phyloP scores from a whole-genome alignment of 2,888 invertebrate genomes.

The Gonocerus acuteangulatus region DNA sequence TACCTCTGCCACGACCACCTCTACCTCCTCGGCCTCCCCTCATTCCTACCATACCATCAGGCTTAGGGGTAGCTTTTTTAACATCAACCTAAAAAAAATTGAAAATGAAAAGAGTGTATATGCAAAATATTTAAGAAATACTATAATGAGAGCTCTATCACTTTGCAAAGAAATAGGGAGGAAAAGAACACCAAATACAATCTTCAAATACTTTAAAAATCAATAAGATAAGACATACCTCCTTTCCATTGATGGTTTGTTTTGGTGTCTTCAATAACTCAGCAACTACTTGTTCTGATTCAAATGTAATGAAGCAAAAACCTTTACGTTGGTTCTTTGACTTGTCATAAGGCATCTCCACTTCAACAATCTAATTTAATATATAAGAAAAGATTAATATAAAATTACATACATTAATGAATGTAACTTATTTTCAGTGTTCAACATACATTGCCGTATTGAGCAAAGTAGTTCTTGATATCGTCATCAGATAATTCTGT shows the following conservation, averaged over 20 bases:
- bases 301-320: conserved; percentile 96
- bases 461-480: conserved; percentile 83
- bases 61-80: conserved; percentile 88
- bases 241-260: conserved; percentile 87
- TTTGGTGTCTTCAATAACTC: conserved; percentile 85
- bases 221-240: conserved; percentile 55
- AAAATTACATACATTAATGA: not conserved
- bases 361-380: conserved; percentile 84
- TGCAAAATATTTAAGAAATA: not conserved
- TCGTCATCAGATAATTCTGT: conserved; percentile 89
- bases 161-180: not conserved
- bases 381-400: conserved; percentile 37
- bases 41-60: conserved; percentile 61
- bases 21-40: conserved; percentile 59
- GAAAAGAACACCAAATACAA: not conserved
- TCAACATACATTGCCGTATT: conserved; percentile 79
- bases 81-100: conserved; percentile 66
- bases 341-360: conserved; percentile 96
- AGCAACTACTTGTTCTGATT: conserved; percentile 88
- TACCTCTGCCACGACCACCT: conserved; percentile 46
- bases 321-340: conserved; percentile 93
- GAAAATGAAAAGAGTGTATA: conserved; percentile 11
- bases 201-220: not conserved
- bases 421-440: not conserved
- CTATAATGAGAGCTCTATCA: not conserved